Evolutionary conservation across 2,797 vertebrate genomes (phyloP), one percentile per base, ranked within the genome.

Genomic region (Rousettus madagascariensis): DNA sequence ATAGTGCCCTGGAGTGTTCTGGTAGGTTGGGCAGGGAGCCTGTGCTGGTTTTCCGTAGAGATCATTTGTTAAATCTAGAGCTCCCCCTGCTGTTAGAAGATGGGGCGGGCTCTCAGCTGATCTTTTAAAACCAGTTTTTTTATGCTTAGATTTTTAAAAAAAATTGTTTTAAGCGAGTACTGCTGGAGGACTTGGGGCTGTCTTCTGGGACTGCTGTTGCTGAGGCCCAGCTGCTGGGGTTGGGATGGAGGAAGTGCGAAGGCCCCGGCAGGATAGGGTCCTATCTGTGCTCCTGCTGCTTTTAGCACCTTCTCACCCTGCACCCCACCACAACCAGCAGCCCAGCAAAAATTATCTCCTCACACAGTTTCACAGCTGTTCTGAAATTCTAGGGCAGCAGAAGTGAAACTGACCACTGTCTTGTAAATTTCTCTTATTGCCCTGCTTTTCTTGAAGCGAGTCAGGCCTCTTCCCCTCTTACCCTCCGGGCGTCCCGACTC

Each of bases 11-110:
- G 43, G 68, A 49, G 6, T 43, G 59, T 46, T 74, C 20, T 53
- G 46, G 26, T 59, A 28, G 30, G 8, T 24, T 74, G 72, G 49
- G 41, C 12, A 61, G 36, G 17, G 13, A 77, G 53, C 30, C 10
- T 59, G 12, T 36, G 19, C 74, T 83, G 36, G 17, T 4, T 71
- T 36, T 85, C 59, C 46, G 65, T 36, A 77, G 46, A 30, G 41
- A 15, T 66, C 85, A 13, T 69, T 85, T 89, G 36, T 80, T 84
- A 86, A 69, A 20, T 83, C n/a, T 80, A 84, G 74, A 93, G 69
- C 95, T 77, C 97, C 97, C 95, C 91, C 97, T 97, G 92, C 90
- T 80, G 97, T 91, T 92, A 46, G n/a, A 72, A 79, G 51, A 10
- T 72, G n/a, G 53, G 19, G 74, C 46, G 19, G 55, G 65, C 19